Percentiles rank a stretch among this genome's conserved stretches.
Evolutionary conservation across 2,888 invertebrate species (phyloP).

Genomic region (Troides oblongomaculatus): DNA sequence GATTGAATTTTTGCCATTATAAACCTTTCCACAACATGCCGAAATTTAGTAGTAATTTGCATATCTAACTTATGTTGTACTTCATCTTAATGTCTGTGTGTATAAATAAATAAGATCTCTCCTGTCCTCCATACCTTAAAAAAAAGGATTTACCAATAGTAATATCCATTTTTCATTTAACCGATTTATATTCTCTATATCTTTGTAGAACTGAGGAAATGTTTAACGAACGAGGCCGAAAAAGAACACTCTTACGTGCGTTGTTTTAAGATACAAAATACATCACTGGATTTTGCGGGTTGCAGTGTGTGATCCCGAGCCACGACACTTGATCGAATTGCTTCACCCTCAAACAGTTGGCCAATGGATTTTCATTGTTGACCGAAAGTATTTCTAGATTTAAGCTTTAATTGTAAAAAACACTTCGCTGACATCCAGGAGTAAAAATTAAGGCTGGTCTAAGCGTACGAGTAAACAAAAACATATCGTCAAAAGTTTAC

Average conservation of each 20-base stretch:
- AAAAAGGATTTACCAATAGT: not conserved
- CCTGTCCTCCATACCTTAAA: not conserved
- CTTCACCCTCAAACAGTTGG: slow-evolving; percentile 14
- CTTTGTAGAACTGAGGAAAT: slow-evolving; percentile 2
- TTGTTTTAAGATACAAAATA: slow-evolving; percentile 20
- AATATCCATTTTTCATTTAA: not conserved
- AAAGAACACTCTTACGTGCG: slow-evolving; percentile 9
- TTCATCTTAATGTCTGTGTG: too few species aligned
- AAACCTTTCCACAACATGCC: too few species aligned
- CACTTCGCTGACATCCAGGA: too few species aligned
- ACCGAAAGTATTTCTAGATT: slow-evolving; percentile 6
- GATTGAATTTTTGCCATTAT: too few species aligned
- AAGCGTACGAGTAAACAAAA: too few species aligned
- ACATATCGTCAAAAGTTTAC: too few species aligned
- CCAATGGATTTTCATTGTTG: slow-evolving; percentile 7
- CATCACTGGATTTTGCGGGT: slow-evolving; percentile 1
- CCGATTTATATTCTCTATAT: slow-evolving; percentile 1
- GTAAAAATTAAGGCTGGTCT: too few species aligned
- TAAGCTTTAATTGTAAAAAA: not conserved
- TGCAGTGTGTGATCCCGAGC: slow-evolving; percentile 1
- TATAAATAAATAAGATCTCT: too few species aligned
- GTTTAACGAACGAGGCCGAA: slow-evolving; percentile 3
- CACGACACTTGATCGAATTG: slow-evolving; percentile 13
- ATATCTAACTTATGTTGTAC: too few species aligned
- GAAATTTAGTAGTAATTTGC: too few species aligned